Evolutionary conservation across 2,888 invertebrate species (phyloP).

Genomic region (Tolmerus cingulatus): DNA sequence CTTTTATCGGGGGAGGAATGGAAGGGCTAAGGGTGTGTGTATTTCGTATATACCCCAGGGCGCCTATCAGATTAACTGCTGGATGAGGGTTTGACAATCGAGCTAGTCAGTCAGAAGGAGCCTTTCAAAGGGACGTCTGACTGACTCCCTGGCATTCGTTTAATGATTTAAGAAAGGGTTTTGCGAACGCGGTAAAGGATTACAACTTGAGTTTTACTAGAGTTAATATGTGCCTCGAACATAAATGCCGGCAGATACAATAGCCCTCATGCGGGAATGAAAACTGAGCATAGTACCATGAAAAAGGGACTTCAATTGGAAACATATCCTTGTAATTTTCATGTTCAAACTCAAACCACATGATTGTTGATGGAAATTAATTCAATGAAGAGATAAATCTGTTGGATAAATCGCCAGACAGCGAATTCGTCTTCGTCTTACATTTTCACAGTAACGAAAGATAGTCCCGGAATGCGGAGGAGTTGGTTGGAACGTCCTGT

Average conservation of each 20-base stretch:
- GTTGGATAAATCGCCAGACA: not conserved
- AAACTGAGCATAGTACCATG: not conserved
- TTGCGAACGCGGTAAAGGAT: not conserved
- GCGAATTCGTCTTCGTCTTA: not conserved
- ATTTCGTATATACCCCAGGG: not conserved
- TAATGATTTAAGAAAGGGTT: not conserved
- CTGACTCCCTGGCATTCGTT: not conserved
- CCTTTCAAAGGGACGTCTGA: not conserved
- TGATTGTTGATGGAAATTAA: not conserved
- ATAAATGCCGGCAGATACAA: not conserved
- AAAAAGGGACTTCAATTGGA: not conserved
- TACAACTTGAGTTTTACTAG: not conserved
- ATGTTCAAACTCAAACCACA: not conserved
- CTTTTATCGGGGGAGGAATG: not conserved
- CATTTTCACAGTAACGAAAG: not conserved
- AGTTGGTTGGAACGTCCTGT: not conserved
- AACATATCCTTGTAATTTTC: not conserved
- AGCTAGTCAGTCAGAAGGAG: not conserved
- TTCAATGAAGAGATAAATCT: not conserved
- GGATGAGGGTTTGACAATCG: constrained; percentile 7
- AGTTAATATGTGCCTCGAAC: not conserved
- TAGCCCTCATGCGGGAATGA: not conserved
- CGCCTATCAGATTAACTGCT: not conserved
- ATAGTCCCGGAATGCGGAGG: not conserved
- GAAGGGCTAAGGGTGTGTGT: not conserved